Base-by-base conservation (phyloP, 1,140 invertebrate genomes). In the Diachasmimorpha longicaudata region DNA sequence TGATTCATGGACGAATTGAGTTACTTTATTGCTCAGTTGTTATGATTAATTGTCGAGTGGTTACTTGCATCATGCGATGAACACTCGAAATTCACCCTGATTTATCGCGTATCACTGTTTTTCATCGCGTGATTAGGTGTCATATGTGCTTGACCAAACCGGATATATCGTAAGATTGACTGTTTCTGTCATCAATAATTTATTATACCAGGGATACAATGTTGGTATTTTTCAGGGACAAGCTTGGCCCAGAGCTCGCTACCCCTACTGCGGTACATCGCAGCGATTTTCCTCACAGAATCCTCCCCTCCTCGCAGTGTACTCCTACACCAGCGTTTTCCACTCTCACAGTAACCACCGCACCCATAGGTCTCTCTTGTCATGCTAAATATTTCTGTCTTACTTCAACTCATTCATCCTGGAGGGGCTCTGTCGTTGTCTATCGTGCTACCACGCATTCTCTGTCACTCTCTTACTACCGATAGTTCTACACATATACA, bases 181-280 rank as follows among this genome's bases (percentile, higher is more conserved):
- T 16, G 44, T 72, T 23, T 63, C 25, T 11, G 31, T 42, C 14
- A 58, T 37, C 25, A 55, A 37, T 58, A 3, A 39, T 16, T 3
- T 5, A 39, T 37, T 5, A 19, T 23, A 48, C 16, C 11, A 63
- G 21, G 58, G 21, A 23, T 63, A 19, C 19, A 78, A 79, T 80
- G 73, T 75, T 75, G 72, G 72, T 79, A 80, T 77, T 68, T 67
- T 55, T 19, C 36, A 36, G 68, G 48, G 55, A 37, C 77, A 76
- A 81, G 79, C 78, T 81, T 72, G 83, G 79, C 58, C 81, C 77
- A 82, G 77, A 83, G 84, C 82, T 84, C 82, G 74, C 79, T 81
- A 83, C 82, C 81, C 84, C 83, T 87, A 86, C 86, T 87, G 85
- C 86, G 80, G 85, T 84, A 86, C 81, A 86, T 81, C 79, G 82